These are phyloP conservation scores for Caenorhabditis sulstoni DNA, from an alignment of 2,888 invertebrate genomes.

Conservation along the genomic window DNA sequence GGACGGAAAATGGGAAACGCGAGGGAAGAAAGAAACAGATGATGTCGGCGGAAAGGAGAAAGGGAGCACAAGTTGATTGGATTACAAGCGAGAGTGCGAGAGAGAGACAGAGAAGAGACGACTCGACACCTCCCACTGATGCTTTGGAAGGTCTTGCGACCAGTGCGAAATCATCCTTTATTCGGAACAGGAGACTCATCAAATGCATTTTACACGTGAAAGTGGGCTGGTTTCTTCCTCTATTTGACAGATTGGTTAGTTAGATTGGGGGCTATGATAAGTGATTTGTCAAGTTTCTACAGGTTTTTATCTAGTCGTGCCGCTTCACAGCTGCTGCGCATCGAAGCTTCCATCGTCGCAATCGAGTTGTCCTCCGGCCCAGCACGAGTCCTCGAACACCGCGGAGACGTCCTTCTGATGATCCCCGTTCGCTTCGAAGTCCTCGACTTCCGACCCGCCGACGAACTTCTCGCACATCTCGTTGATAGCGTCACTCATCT, in stretches of 20 bases:
- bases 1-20: slow-evolving; percentile 37
- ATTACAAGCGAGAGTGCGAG: slow-evolving; percentile 24
- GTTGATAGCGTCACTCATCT: slow-evolving; percentile 22
- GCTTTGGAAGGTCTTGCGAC: neutral
- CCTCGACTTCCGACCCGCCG: neutral
- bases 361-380: slow-evolving; percentile 12
- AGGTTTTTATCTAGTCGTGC: neutral
- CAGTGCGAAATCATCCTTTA: no score
- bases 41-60: slow-evolving; percentile 11
- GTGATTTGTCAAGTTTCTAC: slow-evolving; percentile 8
- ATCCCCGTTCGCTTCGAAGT: neutral
- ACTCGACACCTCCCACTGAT: slow-evolving; percentile 40
- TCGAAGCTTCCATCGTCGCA: slow-evolving; percentile 27
- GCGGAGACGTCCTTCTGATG: slow-evolving; percentile 1
- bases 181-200: no score
- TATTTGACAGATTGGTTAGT: neutral
- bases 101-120: slow-evolving; percentile 23
- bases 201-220: no score
- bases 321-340: slow-evolving; percentile 3
- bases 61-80: slow-evolving; percentile 47
- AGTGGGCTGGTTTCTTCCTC: no score
- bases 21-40: slow-evolving; percentile 10
- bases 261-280: neutral
- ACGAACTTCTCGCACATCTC: slow-evolving; percentile 28
- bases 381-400: slow-evolving; percentile 38